phyloP scores from a whole-genome alignment of 2,888 invertebrate species.

The Drosophila macrospina region DNA sequence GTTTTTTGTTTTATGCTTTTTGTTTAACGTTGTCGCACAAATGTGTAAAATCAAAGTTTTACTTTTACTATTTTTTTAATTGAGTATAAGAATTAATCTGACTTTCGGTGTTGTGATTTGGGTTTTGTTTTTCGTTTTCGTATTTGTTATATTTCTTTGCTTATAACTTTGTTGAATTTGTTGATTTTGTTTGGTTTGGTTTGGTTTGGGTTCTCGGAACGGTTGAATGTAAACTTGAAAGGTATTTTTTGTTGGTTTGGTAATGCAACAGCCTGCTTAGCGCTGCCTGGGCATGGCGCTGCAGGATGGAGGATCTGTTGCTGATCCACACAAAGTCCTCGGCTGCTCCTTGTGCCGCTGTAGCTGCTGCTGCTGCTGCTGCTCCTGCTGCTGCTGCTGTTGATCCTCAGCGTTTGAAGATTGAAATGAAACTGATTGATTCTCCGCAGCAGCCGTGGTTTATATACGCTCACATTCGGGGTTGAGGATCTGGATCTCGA shows the following conservation, averaged over 20 bases:
- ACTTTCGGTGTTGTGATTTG: constrained; percentile 71
- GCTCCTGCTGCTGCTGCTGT: constrained; percentile 59
- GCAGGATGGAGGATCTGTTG: constrained; percentile 58
- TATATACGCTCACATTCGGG: constrained; percentile 70
- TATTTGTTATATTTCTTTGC: constrained; percentile 29
- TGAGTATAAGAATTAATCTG: constrained; percentile 75
- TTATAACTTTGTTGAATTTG: constrained; percentile 52
- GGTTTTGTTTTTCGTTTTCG: constrained; percentile 28
- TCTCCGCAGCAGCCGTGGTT: constrained; percentile 77
- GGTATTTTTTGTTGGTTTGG: constrained; percentile 28
- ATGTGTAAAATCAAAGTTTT: constrained; percentile 39
- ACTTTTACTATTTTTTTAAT: constrained; percentile 49
- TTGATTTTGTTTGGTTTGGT: constrained; percentile 34
- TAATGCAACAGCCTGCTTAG: constrained; percentile 66
- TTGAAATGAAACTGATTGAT: constrained; percentile 84
- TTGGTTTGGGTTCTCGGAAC: constrained; percentile 44
- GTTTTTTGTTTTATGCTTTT: constrained; percentile 30
- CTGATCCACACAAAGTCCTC: constrained; percentile 58
- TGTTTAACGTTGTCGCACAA: constrained; percentile 51
- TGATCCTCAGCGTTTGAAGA: constrained; percentile 80
- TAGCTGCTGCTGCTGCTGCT: constrained; percentile 43
- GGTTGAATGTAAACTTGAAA: constrained; percentile 62
- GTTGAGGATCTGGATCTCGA: constrained; percentile 32
- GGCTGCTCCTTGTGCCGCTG: constrained; percentile 52
- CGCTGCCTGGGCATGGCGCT: constrained; percentile 64